Evolutionary conservation across 2,797 vertebrate species (phyloP), one percentile per base, ranked within the genome.

Genomic region (Monodelphis domestica): DNA sequence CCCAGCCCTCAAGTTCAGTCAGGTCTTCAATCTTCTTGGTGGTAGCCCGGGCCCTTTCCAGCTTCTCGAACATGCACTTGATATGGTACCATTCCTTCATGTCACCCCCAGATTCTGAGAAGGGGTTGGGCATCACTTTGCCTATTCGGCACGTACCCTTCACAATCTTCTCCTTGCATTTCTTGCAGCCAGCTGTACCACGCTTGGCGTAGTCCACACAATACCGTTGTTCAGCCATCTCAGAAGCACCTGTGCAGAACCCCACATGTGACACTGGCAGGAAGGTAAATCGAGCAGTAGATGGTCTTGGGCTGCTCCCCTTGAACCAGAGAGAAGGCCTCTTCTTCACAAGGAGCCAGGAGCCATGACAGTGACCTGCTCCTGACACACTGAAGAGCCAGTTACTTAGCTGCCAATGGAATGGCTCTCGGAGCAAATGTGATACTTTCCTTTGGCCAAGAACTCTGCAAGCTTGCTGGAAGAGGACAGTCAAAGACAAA

Each of bases 1-100:
- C 99, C 99, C 99, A 99, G 26, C 99, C 99, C 96, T 99, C 99
- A 98, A 99, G 97, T 15, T 99, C 99, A 0, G 99, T 99, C 96
- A 99, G 98, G 96, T 99, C 99, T 90, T 99, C 99, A 0, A 99
- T 99, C 98, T 99, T 99, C 98, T 99, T 99, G 0, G 99, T 99
- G 92, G 99, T 99, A 89, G 99, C 99, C 88, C 99, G 98, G 0
- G 99, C 99, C 51, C 98, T 98, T 78, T 99, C 99, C 89, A 99
- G 98, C 98, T 99, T 99, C 98, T 99, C 99, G 88, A 99, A 99
- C 3, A 99, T 99, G 94, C 99, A 99, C 96, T 99, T 99, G 11
- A 99, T 98, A 0, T 99, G 99, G 97, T 99, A 99, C 99, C 99
- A 99, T 97, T 99, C 99, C 91, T 99, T 99, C 99, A 99, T 99